These are phyloP conservation scores for Botrylloides violaceus DNA, from an alignment of 23 tunicate species.

Conservation along the genomic window DNA sequence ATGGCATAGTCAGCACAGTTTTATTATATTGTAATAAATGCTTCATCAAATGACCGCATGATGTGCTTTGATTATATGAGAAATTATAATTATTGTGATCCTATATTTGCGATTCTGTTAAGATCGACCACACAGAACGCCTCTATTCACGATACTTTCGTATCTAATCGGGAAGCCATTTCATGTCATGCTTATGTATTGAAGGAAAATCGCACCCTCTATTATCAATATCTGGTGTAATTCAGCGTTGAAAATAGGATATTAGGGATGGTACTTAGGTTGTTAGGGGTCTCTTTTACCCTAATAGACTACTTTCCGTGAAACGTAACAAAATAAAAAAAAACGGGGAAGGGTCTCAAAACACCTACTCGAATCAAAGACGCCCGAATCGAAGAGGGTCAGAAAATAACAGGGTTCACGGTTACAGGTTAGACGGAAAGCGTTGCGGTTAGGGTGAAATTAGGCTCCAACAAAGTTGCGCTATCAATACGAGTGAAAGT, in stretches of 20 bases:
- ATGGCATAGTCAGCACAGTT: background rate
- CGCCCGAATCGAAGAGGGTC: background rate
- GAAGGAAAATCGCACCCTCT: background rate
- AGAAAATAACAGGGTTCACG: slow-evolving; percentile 16
- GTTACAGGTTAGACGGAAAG: slow-evolving; percentile 9
- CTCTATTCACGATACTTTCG: background rate
- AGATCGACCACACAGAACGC: background rate
- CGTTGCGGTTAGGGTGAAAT: slow-evolving; percentile 30
- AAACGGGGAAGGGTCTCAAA: background rate
- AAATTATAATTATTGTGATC: background rate
- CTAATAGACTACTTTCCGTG: background rate
- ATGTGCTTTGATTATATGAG: too few species aligned
- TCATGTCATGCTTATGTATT: background rate
- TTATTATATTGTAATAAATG: background rate
- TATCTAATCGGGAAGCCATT: background rate
- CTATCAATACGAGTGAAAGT: slow-evolving; percentile 11
- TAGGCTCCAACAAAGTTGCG: slow-evolving; percentile 13
- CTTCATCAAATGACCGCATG: background rate
- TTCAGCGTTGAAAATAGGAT: slow-evolving; percentile 24
- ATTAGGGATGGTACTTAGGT: background rate
- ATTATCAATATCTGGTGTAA: slow-evolving; percentile 6
- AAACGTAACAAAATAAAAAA: background rate
- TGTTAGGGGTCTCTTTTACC: background rate
- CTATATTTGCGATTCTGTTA: background rate
- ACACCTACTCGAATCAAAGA: background rate